A percentile compares a stretch with the other conserved stretches of the same genome.
phyloP scores from a whole-genome alignment of 2,113 vertebrate species.

The Ascaphus truei region DNA sequence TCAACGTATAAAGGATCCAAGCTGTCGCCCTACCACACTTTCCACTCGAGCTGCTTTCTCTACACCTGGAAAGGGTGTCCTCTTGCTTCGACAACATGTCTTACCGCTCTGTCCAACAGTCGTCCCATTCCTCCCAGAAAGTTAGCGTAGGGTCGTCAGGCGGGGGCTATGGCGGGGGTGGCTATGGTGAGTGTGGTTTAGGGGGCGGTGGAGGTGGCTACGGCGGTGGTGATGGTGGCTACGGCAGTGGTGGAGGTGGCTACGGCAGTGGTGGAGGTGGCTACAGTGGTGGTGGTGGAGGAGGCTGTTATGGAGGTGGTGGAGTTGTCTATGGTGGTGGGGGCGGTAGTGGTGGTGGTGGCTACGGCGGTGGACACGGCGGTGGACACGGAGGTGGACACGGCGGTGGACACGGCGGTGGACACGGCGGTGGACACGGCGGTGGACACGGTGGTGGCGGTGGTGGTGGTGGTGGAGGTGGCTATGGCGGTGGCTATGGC shows the following conservation, averaged over 20 bases:
- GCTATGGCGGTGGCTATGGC: background rate
- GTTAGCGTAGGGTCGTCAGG: background rate
- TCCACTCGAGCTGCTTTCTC: background rate
- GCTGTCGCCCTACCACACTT: background rate
- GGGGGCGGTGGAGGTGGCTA: background rate
- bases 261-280: too few species aligned
- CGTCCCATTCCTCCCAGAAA: background rate
- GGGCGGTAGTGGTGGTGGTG: background rate
- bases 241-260: too few species aligned
- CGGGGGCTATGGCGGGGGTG: background rate
- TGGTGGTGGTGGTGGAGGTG: conserved; percentile 34
- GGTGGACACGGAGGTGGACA: background rate
- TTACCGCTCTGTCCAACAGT: background rate
- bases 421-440: background rate
- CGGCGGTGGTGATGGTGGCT: background rate
- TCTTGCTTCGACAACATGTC: conserved; percentile 9
- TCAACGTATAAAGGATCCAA: conserved; percentile 15
- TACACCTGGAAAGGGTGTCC: background rate
- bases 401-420: background rate
- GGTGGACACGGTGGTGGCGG: conserved; percentile 1
- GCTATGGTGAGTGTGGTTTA: background rate
- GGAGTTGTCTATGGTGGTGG: background rate
- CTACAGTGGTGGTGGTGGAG: too few species aligned
- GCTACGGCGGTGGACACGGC: background rate
- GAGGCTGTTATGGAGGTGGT: conserved; percentile 37